Base-by-base conservation (phyloP, 2,797 vertebrate genomes). In the Anisognathus igniventris region DNA sequence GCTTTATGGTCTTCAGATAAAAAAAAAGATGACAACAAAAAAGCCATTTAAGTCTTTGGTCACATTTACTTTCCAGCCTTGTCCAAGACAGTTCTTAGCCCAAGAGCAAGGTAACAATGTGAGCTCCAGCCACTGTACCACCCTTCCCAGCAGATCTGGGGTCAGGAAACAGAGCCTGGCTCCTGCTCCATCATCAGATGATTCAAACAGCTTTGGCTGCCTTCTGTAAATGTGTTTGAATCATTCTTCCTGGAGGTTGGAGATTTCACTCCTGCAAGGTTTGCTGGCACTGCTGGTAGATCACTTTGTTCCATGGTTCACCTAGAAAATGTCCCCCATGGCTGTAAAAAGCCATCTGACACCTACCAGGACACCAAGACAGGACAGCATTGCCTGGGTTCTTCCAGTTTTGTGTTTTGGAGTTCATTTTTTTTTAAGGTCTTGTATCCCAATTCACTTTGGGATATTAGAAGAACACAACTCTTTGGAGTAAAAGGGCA, bases 91-190 rank as follows among this genome's bases (percentile, higher is more conserved):
- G 40, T 22, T 70, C 23, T 25, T 30, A 37, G 30, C 14, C 40
- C 42, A 62, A 44, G 21, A 44, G 9, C 23, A 53, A 66, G 53
- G 21, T 19, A 51, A 17, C 3, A 10, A 21, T 0, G 1, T 14
- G 33, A 73, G 31, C 13, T 60, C 61, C 40, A 50, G 37, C 2
- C 60, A 33, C 4, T 24, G 12, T 3, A 7, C 9, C 19, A 14
- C 17, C 48, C 28, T 48, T 66, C 45, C 48, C 50, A 74, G 35
- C 7, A 81, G 14, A 33, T 4, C 3, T 42, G n/a, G n/a, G 31
- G 10, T 45, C 53, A 53, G 14, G 1, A 17, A 56, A 48, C 27
- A 62, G 21, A 73, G 17, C 19, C 51, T n/a, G 5, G 9, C 27
- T 80, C 71, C 48, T 71, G 12, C 6, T 50, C 48, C 39, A 4